Evolutionary conservation across 2,113 vertebrate genomes (phyloP).

Genomic region (Colius striatus): DNA sequence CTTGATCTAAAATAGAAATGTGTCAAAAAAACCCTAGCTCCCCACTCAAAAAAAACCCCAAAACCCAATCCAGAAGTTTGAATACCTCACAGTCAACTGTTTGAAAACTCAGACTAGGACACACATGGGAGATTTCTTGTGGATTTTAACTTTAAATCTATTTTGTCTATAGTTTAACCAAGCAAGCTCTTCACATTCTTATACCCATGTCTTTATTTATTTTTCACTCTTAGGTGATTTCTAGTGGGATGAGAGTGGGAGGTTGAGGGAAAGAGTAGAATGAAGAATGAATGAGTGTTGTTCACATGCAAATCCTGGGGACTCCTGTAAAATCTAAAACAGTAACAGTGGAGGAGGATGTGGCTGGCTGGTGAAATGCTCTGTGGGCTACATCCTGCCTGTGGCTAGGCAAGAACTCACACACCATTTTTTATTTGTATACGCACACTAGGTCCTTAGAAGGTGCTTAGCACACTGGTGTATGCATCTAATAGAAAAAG

Average conservation of each 20-base stretch:
- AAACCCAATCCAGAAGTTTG: background rate
- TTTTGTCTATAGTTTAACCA: background rate
- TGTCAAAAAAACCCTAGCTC: background rate
- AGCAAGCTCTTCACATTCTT: background rate
- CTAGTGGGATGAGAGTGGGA: background rate
- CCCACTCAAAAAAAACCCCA: background rate
- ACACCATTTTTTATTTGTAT: background rate
- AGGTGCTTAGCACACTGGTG: fast-evolving
- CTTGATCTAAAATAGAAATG: background rate
- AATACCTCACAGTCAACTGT: background rate
- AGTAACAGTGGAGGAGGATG: constrained; percentile 51
- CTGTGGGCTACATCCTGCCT: constrained; percentile 51
- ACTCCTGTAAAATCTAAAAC: constrained; percentile 57
- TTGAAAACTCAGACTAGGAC: background rate
- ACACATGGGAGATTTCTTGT: background rate
- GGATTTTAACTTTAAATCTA: background rate
- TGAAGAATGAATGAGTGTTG: background rate
- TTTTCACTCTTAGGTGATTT: background rate
- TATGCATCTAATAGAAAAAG: background rate
- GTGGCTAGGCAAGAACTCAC: constrained; percentile 18
- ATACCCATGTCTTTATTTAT: background rate
- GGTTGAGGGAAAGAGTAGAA: background rate
- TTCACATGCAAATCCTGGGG: constrained; percentile 12
- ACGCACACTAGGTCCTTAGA: background rate
- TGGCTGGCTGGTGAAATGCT: constrained; percentile 46